phyloP scores from a whole-genome alignment of 2,888 invertebrate species.

The Hedya salicella region DNA sequence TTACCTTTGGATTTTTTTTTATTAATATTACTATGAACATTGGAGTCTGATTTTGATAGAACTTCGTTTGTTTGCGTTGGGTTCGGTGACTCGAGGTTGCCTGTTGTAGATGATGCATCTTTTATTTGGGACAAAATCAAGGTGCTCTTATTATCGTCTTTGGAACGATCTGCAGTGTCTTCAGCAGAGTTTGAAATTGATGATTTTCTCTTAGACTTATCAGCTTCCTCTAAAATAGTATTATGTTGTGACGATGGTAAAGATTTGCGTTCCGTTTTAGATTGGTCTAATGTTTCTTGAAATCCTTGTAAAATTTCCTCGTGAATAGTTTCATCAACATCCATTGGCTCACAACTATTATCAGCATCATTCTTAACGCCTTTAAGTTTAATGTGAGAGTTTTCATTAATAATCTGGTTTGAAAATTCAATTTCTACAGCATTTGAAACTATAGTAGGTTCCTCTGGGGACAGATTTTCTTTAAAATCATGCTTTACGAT shows the following conservation, averaged over 20 bases:
- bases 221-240: slow-evolving; percentile 35
- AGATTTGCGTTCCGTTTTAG: slow-evolving; percentile 5
- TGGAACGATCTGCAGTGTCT: slow-evolving; percentile 18
- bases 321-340: slow-evolving; percentile 76
- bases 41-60: slow-evolving; percentile 24
- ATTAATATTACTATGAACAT: slow-evolving; percentile 1
- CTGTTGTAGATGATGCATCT: slow-evolving; percentile 31
- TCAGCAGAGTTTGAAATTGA: slow-evolving; percentile 39
- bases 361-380: slow-evolving; percentile 45
- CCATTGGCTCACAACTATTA: slow-evolving; percentile 75
- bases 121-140: slow-evolving; percentile 38
- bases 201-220: slow-evolving; percentile 50
- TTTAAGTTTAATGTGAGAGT: slow-evolving; percentile 20
- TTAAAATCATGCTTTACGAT: slow-evolving; percentile 56
- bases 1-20: slow-evolving; percentile 12
- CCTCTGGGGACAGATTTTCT: slow-evolving; percentile 12
- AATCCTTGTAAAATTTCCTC: slow-evolving; percentile 58
- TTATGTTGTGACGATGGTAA: slow-evolving; percentile 11
- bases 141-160: slow-evolving; percentile 35
- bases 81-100: slow-evolving; percentile 28
- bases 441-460: slow-evolving; percentile 30
- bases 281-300: background rate
- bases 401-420: slow-evolving; percentile 40
- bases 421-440: background rate
- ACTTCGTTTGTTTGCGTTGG: slow-evolving; percentile 3